Evolutionary conservation across 2,113 vertebrate genomes (phyloP).

Genomic region (Taxidea taxus): DNA sequence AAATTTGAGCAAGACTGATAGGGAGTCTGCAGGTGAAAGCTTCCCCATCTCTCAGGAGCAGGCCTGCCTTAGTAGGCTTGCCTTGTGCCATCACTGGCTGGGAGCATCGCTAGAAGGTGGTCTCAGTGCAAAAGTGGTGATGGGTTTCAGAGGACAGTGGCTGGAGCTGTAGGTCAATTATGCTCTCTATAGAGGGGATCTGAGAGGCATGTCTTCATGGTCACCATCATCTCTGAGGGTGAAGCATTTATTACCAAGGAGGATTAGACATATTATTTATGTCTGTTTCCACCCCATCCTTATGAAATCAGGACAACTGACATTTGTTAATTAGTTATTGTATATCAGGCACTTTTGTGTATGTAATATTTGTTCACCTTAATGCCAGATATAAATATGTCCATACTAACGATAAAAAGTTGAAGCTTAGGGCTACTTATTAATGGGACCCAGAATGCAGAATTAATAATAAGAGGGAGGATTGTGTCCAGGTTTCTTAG

Average conservation of each 20-base stretch:
- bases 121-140: background rate
- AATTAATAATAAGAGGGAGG: background rate
- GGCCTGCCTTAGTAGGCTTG: background rate
- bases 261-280: background rate
- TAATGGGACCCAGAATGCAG: background rate
- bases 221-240: background rate
- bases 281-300: background rate
- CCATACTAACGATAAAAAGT: background rate
- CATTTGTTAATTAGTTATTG: background rate
- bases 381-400: background rate
- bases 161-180: background rate
- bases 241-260: background rate
- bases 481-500: background rate
- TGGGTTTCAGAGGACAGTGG: background rate
- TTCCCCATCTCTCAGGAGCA: background rate
- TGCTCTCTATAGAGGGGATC: background rate
- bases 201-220: background rate
- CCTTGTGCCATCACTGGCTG: background rate
- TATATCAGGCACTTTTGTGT: background rate
- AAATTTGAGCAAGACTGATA: background rate
- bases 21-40: background rate
- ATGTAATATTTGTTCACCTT: background rate
- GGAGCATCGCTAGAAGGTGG: background rate
- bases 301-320: background rate
- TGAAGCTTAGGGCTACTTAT: background rate